phyloP scores from a whole-genome alignment of 2,113 vertebrate species.

The Paraplagusia blochii region DNA sequence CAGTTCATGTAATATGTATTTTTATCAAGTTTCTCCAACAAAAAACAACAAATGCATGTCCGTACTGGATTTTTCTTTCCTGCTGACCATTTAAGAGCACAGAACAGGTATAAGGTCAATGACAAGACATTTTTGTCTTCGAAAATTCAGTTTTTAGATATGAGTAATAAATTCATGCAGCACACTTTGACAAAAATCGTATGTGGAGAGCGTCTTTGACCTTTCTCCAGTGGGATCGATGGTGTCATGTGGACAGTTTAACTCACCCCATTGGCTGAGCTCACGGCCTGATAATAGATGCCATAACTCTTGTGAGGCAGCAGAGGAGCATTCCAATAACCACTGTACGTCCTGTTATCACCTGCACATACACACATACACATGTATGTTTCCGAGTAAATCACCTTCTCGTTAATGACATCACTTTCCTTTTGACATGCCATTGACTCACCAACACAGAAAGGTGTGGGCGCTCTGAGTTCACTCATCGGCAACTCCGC shows the following conservation, averaged over 20 bases:
- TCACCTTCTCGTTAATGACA: background rate
- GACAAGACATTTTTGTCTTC: no score
- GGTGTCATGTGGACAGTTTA: background rate
- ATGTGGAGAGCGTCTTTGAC: background rate
- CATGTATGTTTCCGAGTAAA: background rate
- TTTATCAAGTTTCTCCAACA: no score
- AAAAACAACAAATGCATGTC: no score
- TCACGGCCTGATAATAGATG: slow-evolving; percentile 96
- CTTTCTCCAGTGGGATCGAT: background rate
- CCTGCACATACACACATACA: slow-evolving; percentile 54
- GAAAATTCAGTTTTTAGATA: no score
- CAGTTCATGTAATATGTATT: no score
- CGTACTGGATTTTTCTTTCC: no score
- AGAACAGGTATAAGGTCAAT: no score
- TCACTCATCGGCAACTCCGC: slow-evolving; percentile 86
- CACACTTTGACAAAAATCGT: background rate
- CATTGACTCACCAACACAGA: slow-evolving; percentile 79
- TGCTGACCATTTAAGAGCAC: no score
- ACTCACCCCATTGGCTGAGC: slow-evolving; percentile 97
- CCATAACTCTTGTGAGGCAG: slow-evolving; percentile 97
- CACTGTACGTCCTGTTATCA: slow-evolving; percentile 92
- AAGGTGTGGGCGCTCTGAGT: slow-evolving; percentile 79
- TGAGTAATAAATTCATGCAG: no score
- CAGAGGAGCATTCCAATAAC: slow-evolving; percentile 93
- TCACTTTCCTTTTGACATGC: background rate